Evolutionary conservation across 1,140 invertebrate species (phyloP).

Genomic region (Heliconius nattereri): DNA sequence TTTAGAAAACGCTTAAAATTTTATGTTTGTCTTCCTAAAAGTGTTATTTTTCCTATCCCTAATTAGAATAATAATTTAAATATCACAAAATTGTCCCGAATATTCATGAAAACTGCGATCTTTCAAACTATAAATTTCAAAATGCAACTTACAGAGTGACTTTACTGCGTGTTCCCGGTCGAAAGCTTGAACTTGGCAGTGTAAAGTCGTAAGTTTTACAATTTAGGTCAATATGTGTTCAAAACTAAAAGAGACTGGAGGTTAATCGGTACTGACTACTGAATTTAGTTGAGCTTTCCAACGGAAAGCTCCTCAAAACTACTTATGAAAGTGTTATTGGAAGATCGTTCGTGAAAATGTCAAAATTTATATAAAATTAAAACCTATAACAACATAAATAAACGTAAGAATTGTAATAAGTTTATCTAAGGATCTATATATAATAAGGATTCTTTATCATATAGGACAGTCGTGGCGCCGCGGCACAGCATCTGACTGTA

Average conservation of each 20-base stretch:
- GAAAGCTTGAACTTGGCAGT: constrained; percentile 37
- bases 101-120: not conserved
- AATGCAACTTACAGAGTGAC: constrained; percentile 34
- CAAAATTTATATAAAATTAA: not conserved
- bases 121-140: constrained; percentile 16
- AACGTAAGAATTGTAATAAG: too few species aligned
- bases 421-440: too few species aligned
- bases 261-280: constrained; percentile 19
- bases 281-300: constrained; percentile 7
- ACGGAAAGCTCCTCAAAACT: not conserved
- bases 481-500: too few species aligned
- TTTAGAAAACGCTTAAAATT: too few species aligned
- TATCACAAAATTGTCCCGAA: not conserved
- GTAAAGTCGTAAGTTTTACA: constrained; percentile 32
- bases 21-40: too few species aligned
- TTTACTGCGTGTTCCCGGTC: constrained; percentile 32
- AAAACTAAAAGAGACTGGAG: constrained; percentile 10
- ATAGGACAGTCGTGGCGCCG: too few species aligned
- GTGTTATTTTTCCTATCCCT: too few species aligned
- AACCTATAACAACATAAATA: too few species aligned
- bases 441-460: too few species aligned
- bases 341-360: not conserved
- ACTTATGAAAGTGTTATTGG: not conserved
- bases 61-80: not conserved
- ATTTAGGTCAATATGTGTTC: constrained; percentile 31